These are phyloP conservation scores for Pachypsylla venusta DNA, from an alignment of 1,140 invertebrate genomes.

Conservation along the genomic window DNA sequence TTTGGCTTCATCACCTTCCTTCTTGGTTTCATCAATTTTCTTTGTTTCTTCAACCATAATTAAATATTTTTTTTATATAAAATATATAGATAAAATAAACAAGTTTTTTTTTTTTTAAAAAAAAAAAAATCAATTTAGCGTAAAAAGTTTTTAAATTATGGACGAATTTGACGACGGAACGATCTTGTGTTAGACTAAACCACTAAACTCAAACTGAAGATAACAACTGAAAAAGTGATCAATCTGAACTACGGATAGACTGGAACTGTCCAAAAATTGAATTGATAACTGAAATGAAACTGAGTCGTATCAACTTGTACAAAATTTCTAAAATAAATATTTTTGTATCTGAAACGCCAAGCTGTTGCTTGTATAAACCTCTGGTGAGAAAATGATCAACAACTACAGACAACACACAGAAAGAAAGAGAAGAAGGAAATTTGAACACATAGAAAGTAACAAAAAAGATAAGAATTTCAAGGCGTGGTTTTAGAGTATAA, in stretches of 20 bases:
- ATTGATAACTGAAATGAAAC: no score
- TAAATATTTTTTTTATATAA: not conserved
- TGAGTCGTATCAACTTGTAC: no score
- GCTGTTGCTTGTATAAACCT: not conserved
- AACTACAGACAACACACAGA: no score
- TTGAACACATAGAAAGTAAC: not conserved
- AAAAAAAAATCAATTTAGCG: not conserved
- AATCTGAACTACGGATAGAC: not conserved
- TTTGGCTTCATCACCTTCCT: constrained; percentile 18
- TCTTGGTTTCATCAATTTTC: constrained; percentile 23
- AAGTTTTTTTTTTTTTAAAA: no score
- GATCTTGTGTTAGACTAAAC: no score
- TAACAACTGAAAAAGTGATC: not conserved
- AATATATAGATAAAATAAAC: constrained; percentile 1
- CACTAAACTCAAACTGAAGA: not conserved
- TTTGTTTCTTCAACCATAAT: constrained; percentile 35
- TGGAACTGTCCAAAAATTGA: no score
- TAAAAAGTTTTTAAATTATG: not conserved
- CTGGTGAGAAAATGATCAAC: not conserved
- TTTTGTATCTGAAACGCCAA: not conserved
- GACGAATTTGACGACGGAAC: not conserved
- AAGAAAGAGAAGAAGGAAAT: not conserved
- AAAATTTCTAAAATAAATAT: constrained; percentile 1
- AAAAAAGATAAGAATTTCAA: not conserved
- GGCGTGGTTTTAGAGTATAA: no score